Conservation (phyloP, 2,113 vertebrate species). For the Nannobrachium achirus region DNA sequence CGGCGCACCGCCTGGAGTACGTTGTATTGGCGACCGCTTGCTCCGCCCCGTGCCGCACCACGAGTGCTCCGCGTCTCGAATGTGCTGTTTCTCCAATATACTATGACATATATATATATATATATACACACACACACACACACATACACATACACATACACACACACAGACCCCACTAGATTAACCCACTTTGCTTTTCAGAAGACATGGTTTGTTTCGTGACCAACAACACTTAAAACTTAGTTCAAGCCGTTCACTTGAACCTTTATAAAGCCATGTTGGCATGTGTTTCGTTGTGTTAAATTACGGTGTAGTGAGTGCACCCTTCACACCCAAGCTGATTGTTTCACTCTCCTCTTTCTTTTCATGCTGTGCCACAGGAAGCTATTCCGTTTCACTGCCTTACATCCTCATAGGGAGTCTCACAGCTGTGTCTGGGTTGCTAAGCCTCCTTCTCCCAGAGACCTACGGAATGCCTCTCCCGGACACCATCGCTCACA, state of each 20-base stretch:
- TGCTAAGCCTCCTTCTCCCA: slow-evolving; percentile 90
- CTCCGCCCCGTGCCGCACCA: too few species aligned
- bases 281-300: slow-evolving; percentile 19
- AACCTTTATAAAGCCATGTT: neutral
- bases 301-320: neutral
- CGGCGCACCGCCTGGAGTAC: too few species aligned
- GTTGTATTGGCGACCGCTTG: too few species aligned
- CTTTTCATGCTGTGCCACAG: slow-evolving; percentile 77
- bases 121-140: too few species aligned
- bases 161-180: too few species aligned
- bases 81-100: too few species aligned
- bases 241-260: neutral
- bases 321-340: slow-evolving; percentile 6
- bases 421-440: slow-evolving; percentile 82
- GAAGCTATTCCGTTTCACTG: slow-evolving; percentile 83
- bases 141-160: too few species aligned
- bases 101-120: too few species aligned
- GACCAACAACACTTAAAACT: too few species aligned
- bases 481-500: slow-evolving; percentile 87
- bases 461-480: slow-evolving; percentile 85
- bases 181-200: too few species aligned
- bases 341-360: slow-evolving; percentile 25
- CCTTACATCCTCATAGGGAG: slow-evolving; percentile 90
- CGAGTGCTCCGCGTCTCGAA: too few species aligned
- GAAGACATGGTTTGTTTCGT: too few species aligned